Base-by-base conservation (phyloP, 2,888 invertebrate genomes). In the Lordiphosa fenestrarum region DNA sequence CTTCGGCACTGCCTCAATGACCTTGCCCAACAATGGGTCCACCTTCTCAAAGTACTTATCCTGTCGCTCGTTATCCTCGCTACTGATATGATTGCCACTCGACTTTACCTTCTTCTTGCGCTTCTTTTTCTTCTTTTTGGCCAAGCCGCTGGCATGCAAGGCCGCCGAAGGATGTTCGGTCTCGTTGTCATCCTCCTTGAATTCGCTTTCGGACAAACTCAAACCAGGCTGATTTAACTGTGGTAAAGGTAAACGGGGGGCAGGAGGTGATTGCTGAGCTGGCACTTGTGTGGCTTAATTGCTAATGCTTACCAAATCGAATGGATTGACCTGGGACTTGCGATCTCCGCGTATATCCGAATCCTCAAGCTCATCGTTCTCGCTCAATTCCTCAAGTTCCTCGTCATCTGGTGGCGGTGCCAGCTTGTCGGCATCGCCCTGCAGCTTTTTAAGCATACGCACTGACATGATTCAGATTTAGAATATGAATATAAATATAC, bases 111-210 rank as follows among this genome's bases (percentile, higher is more conserved):
- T 91, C 84, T 91, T 93, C 89, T 91, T 92, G 40, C 90, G 91
- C 56, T 91, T 91, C 84, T 91, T 93, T 89, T 92, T 93, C 89
- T 93, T 94, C 86, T 92, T 92, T 69, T 92, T 92, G 61, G 91
- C 91, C 3, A 90, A 88, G 33, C 91, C 90, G 59, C 91, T 91
- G 50, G 90, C 72, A 44, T 85, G 80, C 19, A 82, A 42, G 35
- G 92, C 91, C 35, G 85, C 71, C 6, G 91, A 91, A 19, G 92
- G 91, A 71, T 90, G 90, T 71, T 93, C 92, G 25, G 92, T 92
- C 83, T 93, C 92, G 80, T 92, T 91, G 80, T 93, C 93, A 80
- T 93, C 93, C 80, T 93, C 93, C 86, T 93, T 93, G 5, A 92
- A 92, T 87, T 93, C 94, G 68, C 93, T 93, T 81, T 94, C 94